Percentiles rank a stretch among this genome's conserved stretches.
phyloP scores from a whole-genome alignment of 2,113 vertebrate species.

The Manacus vitellinus region DNA sequence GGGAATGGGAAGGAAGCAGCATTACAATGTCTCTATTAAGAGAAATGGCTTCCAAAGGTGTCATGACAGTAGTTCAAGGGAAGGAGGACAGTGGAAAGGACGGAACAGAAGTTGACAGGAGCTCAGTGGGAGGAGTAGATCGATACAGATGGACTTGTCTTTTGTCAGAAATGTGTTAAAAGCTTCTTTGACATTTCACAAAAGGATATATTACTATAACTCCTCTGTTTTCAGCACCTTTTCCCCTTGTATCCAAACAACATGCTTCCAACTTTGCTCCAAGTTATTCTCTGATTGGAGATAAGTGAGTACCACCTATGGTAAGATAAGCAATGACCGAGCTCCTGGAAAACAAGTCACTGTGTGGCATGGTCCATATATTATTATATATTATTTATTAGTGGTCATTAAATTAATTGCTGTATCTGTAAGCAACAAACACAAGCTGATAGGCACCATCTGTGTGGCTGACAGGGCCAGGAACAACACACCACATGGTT shows the following conservation, averaged over 20 bases:
- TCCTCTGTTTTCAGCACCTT: not conserved
- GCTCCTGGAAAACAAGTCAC: not conserved
- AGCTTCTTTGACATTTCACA: not conserved
- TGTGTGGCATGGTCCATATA: accelerated
- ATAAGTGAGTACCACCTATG: not conserved
- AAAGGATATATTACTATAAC: not conserved
- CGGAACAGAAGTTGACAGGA: not conserved
- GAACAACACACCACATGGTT: not conserved
- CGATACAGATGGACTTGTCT: accelerated
- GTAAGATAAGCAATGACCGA: not conserved
- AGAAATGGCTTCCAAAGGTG: not conserved
- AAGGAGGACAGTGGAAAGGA: not conserved
- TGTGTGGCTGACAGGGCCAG: not conserved
- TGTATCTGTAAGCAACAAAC: not conserved
- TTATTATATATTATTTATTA: not conserved
- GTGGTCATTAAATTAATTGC: not conserved
- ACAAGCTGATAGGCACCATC: not conserved
- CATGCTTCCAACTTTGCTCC: not conserved
- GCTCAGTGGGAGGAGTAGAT: not conserved
- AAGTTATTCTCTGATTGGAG: not conserved
- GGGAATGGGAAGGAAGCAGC: not conserved
- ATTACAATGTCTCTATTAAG: not conserved
- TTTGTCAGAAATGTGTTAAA: not conserved
- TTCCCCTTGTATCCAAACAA: not conserved
- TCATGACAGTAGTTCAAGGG: not conserved